phyloP scores from a whole-genome alignment of 2,797 vertebrate species.

The Acipenser transmontanus region DNA sequence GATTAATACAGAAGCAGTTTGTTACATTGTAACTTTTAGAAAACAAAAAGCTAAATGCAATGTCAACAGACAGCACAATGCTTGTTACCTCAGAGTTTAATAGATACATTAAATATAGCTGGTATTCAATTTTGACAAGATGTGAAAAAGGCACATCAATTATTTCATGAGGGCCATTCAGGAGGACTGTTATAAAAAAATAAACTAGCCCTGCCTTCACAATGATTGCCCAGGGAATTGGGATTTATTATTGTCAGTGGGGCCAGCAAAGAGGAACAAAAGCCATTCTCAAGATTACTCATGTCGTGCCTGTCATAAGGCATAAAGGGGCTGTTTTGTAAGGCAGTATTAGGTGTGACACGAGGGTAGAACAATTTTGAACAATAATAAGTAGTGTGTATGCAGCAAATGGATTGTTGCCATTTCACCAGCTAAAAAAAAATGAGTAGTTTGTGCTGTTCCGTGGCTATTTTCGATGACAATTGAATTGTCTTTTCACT shows the following conservation, averaged over 20 bases:
- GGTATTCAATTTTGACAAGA: conserved; percentile 19
- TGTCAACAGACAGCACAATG: too few relatives aligned
- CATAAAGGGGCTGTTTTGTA: conserved; percentile 29
- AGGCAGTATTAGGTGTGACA: conserved; percentile 36
- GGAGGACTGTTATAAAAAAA: background rate
- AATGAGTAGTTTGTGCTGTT: conserved; percentile 14
- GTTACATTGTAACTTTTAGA: too few relatives aligned
- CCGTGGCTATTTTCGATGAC: conserved; percentile 13
- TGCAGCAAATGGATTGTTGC: conserved; percentile 19
- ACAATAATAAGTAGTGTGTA: conserved; percentile 29
- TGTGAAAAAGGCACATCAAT: conserved; percentile 23
- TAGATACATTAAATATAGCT: conserved; percentile 31
- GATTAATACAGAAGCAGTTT: too few relatives aligned
- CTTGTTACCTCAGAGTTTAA: conserved; percentile 25
- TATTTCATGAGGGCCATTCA: conserved; percentile 24
- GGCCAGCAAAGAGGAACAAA: conserved; percentile 17
- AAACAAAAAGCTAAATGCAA: too few relatives aligned
- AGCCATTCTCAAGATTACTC: conserved; percentile 16
- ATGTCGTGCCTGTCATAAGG: conserved; percentile 33
- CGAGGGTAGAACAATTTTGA: conserved; percentile 34
- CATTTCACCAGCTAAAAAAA: conserved; percentile 9
- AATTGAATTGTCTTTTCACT: conserved; percentile 10
- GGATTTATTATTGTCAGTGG: conserved; percentile 4
- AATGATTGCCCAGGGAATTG: conserved; percentile 9
- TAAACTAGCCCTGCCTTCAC: conserved; percentile 8